A percentile compares a stretch with the other conserved stretches of the same genome.
phyloP scores from a whole-genome alignment of 2,113 vertebrate genomes.

The Brachionichthys hirsutus region DNA sequence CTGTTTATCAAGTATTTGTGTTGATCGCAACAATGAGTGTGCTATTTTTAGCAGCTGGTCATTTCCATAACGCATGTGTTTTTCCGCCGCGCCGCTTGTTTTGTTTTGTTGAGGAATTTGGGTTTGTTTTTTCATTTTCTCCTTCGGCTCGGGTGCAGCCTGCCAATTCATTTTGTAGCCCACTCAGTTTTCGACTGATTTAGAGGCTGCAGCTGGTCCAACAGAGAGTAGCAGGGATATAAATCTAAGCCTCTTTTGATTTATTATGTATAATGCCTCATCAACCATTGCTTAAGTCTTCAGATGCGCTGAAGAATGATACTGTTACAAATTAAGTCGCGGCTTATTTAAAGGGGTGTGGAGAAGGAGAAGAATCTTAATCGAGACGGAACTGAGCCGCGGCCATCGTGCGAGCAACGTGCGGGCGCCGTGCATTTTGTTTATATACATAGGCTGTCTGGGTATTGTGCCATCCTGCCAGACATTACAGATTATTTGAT shows the following conservation, averaged over 20 bases:
- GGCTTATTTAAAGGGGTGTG: conserved; percentile 50
- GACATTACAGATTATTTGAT: conserved; percentile 73
- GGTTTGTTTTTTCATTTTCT: conserved; percentile 55
- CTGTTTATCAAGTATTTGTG: conserved; percentile 74
- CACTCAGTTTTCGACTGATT: conserved; percentile 69
- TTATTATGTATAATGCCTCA: conserved; percentile 76
- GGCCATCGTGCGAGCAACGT: conserved; percentile 24
- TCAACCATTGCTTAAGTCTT: conserved; percentile 69
- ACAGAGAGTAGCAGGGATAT: conserved; percentile 55
- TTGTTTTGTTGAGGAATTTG: conserved; percentile 66
- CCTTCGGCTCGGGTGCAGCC: conserved; percentile 36
- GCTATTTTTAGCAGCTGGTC: conserved; percentile 70
- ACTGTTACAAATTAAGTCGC: conserved; percentile 53
- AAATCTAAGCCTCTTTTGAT: conserved; percentile 74
- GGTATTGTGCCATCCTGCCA: conserved; percentile 61
- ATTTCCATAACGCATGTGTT: conserved; percentile 65
- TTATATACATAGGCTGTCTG: conserved; percentile 56
- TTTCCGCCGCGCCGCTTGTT: conserved; percentile 62
- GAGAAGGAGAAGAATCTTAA: conserved; percentile 39
- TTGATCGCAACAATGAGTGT: conserved; percentile 66
- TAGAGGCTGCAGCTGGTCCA: conserved; percentile 65
- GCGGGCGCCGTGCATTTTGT: conserved; percentile 43
- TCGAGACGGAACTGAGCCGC: conserved; percentile 30
- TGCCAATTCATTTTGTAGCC: conserved; percentile 70
- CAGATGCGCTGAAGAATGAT: conserved; percentile 64